Evolutionary conservation across 2,888 invertebrate species (phyloP), one percentile per base, ranked within the genome.

Genomic region (Petrolisthes manimaculis): DNA sequence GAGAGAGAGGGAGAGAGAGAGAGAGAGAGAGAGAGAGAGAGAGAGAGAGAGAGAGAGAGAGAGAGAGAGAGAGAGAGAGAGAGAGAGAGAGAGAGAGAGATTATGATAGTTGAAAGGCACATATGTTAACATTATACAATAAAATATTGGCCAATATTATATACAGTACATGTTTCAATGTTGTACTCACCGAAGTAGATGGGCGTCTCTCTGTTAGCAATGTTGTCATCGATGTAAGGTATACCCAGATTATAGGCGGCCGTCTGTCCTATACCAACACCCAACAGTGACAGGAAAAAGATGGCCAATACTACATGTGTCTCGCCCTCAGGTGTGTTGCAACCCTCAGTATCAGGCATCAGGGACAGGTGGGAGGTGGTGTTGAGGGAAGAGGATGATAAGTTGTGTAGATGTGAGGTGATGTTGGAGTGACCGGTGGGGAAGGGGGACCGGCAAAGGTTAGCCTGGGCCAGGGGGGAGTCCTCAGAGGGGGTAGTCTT

Each of bases 191-290:
- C 96, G 94, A 97, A 97, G 94, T 98, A 98, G 91, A 97, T 95
- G 54, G 98, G 97, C 89, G 97, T 97, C 93, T 97, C 97, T 92
- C 96, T 95, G 93, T 96, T 97, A 92, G 97, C 97, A 89, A 98
- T 97, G 93, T 98, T 98, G 93, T 98, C 97, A 92, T 98, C 98
- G 91, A 98, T 97, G 93, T 97, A 98, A 5, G 98, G 97, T 92
- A 98, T 97, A 24, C 97, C 98, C 75, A 98, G 94, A 37, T 97
- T 97, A 92, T 97, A 96, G 86, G 97, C 97, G 18, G 97, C 97
- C 0, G 98, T 98, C 94, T 97, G 97, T 0, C 97, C 97, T 93
- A 97, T 96, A 83, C 98, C 97, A 71, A 97, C 97, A 89, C 97
- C 96, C 84, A 98, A 94, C 92, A 98, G 94, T 92, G 97, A 97